These are phyloP conservation scores for Epinephelus cyanopodus DNA, from an alignment of 2,113 vertebrate genomes.

Conservation along the genomic window DNA sequence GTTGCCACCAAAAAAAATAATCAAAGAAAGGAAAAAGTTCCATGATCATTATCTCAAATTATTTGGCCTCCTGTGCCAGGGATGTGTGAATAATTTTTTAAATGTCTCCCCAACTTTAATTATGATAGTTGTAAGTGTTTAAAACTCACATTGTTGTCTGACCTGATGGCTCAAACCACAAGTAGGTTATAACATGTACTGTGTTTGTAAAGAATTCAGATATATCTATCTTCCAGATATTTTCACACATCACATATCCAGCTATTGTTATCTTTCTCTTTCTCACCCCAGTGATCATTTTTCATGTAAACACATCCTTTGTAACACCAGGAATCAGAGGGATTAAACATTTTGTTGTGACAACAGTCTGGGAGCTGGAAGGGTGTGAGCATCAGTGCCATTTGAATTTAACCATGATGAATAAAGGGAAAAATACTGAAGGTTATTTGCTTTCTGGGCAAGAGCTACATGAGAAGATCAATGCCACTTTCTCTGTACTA, in stretches of 20 bases:
- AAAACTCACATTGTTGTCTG: conserved; percentile 14
- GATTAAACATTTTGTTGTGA: not conserved
- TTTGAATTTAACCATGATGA: not conserved
- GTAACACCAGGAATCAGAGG: not conserved
- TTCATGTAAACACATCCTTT: not conserved
- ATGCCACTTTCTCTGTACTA: not conserved
- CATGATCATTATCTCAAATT: conserved; percentile 46
- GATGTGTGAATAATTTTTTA: not conserved
- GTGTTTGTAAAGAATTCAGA: not conserved
- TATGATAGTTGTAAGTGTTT: conserved; percentile 11
- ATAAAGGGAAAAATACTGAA: not conserved
- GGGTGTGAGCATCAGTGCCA: not conserved
- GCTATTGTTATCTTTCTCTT: conserved; percentile 18
- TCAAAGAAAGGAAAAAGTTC: conserved; percentile 36
- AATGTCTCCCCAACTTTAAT: conserved; percentile 26
- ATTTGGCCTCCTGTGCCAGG: conserved; percentile 5
- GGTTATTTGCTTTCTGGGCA: not conserved
- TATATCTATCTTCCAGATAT: conserved; percentile 5
- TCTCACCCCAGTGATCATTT: not conserved
- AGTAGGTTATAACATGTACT: not conserved
- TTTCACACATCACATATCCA: conserved; percentile 1
- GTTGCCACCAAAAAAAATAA: conserved; percentile 9
- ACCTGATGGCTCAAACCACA: not conserved
- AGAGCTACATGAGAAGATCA: not conserved
- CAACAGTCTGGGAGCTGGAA: too few relatives aligned